Evolutionary conservation across 1,140 invertebrate species (phyloP).

Genomic region (Dolichoris vasculosae): DNA sequence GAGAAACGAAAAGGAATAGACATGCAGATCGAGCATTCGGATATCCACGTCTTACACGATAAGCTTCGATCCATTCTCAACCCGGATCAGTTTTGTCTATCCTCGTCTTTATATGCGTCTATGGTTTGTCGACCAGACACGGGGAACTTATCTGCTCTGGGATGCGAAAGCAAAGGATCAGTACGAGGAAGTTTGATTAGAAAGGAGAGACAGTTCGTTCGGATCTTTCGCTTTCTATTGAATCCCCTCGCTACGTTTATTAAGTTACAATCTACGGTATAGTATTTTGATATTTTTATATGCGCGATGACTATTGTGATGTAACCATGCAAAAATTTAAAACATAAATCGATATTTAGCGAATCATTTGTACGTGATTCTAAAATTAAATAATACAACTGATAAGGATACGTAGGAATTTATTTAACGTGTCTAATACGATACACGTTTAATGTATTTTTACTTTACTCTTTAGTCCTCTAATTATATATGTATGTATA

Average conservation of each 20-base stretch:
- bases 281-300: background rate
- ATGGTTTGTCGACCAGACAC: background rate
- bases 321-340: no score
- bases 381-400: no score
- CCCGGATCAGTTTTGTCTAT: background rate
- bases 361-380: no score
- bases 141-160: background rate
- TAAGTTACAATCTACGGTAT: background rate
- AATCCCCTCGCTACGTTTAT: background rate
- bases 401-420: no score
- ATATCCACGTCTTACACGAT: slow-evolving; percentile 13
- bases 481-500: no score
- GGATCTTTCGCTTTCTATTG: background rate
- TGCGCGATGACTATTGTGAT: no score
- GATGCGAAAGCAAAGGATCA: background rate
- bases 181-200: slow-evolving; percentile 28
- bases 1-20: background rate
- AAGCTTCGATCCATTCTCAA: slow-evolving; percentile 17
- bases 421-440: no score
- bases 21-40: slow-evolving; percentile 11
- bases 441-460: no score
- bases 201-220: slow-evolving; percentile 7
- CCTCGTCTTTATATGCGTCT: background rate
- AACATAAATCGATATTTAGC: no score
- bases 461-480: no score